Base-by-base conservation (phyloP, 2,888 invertebrate species). In the Melanostoma mellinum region DNA sequence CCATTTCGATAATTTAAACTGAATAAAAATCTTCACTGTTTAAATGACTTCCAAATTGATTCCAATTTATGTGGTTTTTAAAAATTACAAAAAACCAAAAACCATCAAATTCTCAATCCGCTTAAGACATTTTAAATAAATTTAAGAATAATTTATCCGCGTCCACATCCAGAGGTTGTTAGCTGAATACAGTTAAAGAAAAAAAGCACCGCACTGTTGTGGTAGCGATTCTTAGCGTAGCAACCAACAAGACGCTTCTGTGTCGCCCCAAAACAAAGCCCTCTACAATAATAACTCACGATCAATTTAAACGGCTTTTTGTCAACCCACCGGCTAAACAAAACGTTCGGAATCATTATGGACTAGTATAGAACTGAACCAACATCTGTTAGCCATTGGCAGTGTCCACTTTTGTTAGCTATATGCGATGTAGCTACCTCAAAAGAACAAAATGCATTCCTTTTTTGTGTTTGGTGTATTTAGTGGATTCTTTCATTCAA, bases 261-360 rank as follows among this genome's bases (percentile, higher is more conserved):
- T 10, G 6, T 38, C 38, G 10, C 20, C 3, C 10, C 35, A 52
- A 80, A 80, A 80, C 80, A 80, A 80, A 80, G 69, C 75, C 42
- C 60, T 50, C 42, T 9, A 48, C 36, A 84, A 79, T 67, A 84
- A 84, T 84, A 84, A 79, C 65, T 84, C 79, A 84, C 60, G 84
- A 71, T 84, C 84, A 84, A 84, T 84, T 84, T 84, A 84, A 79
- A 84, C 79, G 74, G 84, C 71, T 84, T 79, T 71, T 84, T 61
- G 79, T 75, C 79, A 84, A 71, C 61, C 61, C 30, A 55, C 69
- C 53, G 50, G 53, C 71, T 48, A 74, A 53, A 55, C 48, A 46
- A 44, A 40, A 53, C 44, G 44, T 55, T 61, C 42, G 53, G 9
- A 35, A 72, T 40, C 6, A 32, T 42, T 2, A 33, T 61, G 38